phyloP scores from a whole-genome alignment of 2,797 vertebrate species.

The Anas bahamensis region DNA sequence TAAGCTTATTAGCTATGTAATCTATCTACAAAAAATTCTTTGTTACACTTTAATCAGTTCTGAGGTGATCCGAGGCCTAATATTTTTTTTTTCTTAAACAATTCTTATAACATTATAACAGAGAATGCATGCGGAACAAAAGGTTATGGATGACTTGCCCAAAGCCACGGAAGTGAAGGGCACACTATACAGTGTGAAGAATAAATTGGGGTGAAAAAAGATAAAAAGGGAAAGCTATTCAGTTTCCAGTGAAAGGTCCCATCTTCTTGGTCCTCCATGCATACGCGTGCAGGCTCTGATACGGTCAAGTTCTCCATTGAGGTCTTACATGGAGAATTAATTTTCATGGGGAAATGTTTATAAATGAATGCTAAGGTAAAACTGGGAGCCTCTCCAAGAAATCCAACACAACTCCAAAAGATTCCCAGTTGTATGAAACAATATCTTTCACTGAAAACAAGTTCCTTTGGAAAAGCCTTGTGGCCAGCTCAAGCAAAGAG shows the following conservation, averaged over 20 bases:
- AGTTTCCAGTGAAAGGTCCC: background rate
- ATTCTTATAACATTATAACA: background rate
- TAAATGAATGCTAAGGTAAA: background rate
- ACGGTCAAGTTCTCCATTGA: background rate
- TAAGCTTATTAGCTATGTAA: background rate
- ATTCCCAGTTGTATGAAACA: background rate
- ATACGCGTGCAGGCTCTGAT: too few relatives aligned
- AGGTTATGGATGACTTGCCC: background rate
- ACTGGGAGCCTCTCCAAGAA: background rate
- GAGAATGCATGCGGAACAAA: background rate
- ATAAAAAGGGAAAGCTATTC: background rate
- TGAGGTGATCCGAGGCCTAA: background rate
- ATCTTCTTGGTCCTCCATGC: background rate
- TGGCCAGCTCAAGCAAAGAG: background rate
- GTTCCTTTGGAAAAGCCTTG: background rate
- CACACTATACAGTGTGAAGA: background rate
- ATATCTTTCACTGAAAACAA: background rate
- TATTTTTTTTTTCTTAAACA: background rate
- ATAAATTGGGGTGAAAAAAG: background rate
- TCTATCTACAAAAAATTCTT: background rate
- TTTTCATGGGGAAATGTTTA: background rate
- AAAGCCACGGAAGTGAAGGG: background rate
- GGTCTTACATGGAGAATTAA: background rate
- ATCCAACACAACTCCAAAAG: background rate
- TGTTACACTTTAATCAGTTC: background rate